These are phyloP conservation scores for Morelia viridis DNA, from an alignment of 2,797 vertebrate species.

Conservation along the genomic window DNA sequence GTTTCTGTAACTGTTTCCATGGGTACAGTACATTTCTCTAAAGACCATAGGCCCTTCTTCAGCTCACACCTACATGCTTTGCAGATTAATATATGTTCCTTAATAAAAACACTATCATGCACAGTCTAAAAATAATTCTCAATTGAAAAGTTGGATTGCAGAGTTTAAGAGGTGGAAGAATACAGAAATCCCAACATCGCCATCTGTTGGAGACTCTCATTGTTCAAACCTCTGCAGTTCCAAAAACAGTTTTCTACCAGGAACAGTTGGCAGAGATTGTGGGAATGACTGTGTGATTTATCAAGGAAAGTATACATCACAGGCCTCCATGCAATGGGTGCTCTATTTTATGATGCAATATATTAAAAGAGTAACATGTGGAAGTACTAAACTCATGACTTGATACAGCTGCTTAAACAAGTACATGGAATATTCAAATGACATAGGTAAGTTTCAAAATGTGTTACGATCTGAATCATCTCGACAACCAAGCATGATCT, in stretches of 20 bases:
- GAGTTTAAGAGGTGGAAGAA: not conserved
- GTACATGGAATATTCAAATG: not conserved
- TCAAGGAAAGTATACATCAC: rapidly evolving
- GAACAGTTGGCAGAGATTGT: not conserved
- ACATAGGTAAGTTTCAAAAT: not conserved
- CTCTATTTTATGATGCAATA: not conserved
- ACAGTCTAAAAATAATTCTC: slow-evolving; percentile 11
- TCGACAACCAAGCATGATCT: not conserved
- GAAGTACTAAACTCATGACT: not conserved
- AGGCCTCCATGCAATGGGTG: not conserved
- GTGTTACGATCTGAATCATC: not conserved
- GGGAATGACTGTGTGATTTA: not conserved
- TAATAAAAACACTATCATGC: not conserved
- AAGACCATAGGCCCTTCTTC: not conserved
- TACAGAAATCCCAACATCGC: not conserved
- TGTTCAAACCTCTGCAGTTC: not conserved
- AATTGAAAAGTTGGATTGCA: not conserved
- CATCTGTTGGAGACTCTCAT: not conserved
- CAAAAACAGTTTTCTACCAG: not conserved
- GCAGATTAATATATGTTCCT: not conserved
- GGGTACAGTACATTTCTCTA: not conserved
- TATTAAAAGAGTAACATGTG: rapidly evolving
- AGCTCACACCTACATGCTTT: not conserved
- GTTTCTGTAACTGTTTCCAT: slow-evolving; percentile 26
- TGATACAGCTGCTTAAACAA: not conserved